Base-by-base conservation (phyloP, 2,888 invertebrate genomes). In the Eupithecia insigniata region DNA sequence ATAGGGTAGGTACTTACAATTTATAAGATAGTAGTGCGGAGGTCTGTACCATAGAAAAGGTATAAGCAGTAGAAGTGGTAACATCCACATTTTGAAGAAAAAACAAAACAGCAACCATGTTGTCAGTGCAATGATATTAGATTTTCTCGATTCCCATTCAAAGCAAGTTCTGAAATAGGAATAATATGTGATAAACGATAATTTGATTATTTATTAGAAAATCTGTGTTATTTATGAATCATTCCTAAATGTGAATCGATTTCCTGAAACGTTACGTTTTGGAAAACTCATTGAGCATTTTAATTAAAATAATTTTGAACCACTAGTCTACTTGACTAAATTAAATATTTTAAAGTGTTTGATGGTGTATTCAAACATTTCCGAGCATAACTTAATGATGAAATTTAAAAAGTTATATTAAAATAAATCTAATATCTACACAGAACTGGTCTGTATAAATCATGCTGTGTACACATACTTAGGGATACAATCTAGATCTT, bases 21-120 rank as follows among this genome's bases (percentile, higher is more conserved):
- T 80, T 36, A 86, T 51, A n/a, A 90, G 72, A 73, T 82, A 81
- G 74, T 90, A 90, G 72, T 87, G 80, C 28, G 85, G 80, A n/a
- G 91, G 91, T 39, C 87, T 85, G 69, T 91, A 90, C 87, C 86
- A 87, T 14, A 97, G 89, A 84, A 99, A 98, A 46, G 99, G 95
- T 69, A 98, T 92, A n/a, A 99, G 92, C 18, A 98, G 94, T 1
- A 96, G 94, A 0, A 97, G 91, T 0, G 99, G 99, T 68, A 99
- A 88, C 96, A 99, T 99, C 95, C 98, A 99, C 55, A 98, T 96
- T 91, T 98, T 97, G 88, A 98, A 98, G 91, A 97, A 98, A 90
- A 98, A 98, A 81, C 98, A 98, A 67, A 97, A 96, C 6, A 98
- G 85, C 75, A 99, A 93, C 96, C 98, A 99, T 18, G 96, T 89